These are phyloP conservation scores for Agriotes lineatus DNA, from an alignment of 2,888 invertebrate species.

Conservation along the genomic window DNA sequence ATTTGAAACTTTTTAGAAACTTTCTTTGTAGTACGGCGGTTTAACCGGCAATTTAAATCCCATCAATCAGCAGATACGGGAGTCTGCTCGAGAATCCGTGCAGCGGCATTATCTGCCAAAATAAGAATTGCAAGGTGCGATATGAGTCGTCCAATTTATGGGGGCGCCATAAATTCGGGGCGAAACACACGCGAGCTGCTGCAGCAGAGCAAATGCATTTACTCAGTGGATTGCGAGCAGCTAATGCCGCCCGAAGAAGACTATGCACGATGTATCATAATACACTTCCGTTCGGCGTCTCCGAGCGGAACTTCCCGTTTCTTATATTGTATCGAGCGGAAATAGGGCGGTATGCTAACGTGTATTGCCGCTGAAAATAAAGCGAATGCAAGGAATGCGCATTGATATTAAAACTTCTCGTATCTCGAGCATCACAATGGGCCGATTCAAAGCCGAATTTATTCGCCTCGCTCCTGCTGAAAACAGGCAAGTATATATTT, in stretches of 20 bases:
- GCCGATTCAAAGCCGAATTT: slow-evolving; percentile 39
- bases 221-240: neutral
- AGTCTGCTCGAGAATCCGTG: too few species aligned
- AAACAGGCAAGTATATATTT: slow-evolving; percentile 34
- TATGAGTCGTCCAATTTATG: neutral
- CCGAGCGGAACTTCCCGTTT: neutral
- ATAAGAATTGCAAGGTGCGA: neutral
- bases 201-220: slow-evolving; percentile 15
- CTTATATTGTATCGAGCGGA: neutral
- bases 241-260: slow-evolving; percentile 11
- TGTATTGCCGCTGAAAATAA: slow-evolving; percentile 22
- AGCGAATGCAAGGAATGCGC: slow-evolving; percentile 28
- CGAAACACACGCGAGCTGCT: slow-evolving; percentile 6
- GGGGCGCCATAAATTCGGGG: neutral
- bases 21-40: too few species aligned
- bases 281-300: slow-evolving; percentile 18
- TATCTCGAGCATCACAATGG: slow-evolving; percentile 37
- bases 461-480: slow-evolving; percentile 24
- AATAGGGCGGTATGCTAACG: neutral
- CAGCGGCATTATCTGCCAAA: too few species aligned
- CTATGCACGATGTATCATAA: slow-evolving; percentile 16
- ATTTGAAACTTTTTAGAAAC: too few species aligned
- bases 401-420: slow-evolving; percentile 39
- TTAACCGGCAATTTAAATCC: too few species aligned
- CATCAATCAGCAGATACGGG: too few species aligned